Evolutionary conservation across 1,140 invertebrate species (phyloP).

Genomic region (Eueides isabella): DNA sequence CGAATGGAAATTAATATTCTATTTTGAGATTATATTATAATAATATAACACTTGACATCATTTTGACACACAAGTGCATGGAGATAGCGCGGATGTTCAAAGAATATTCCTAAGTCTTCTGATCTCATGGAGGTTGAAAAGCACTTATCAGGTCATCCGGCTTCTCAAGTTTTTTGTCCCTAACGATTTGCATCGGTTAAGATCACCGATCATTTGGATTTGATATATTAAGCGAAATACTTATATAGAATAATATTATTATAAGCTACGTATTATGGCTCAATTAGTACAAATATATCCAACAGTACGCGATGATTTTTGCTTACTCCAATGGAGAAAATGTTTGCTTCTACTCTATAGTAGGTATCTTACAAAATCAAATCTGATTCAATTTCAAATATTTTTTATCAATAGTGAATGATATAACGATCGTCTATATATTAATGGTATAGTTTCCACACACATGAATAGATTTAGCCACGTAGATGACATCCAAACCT

Average conservation of each 20-base stretch:
- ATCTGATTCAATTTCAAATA: no score
- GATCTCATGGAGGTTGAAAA: conserved; percentile 27
- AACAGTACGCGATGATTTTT: no score
- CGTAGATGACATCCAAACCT: conserved; percentile 55
- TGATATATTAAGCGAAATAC: background rate
- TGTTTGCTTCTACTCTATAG: no score
- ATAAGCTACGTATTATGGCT: no score
- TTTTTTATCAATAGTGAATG: background rate
- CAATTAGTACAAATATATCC: no score
- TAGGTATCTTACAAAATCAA: no score
- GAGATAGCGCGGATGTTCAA: conserved; percentile 36
- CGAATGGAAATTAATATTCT: conserved; percentile 1
- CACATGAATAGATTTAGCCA: conserved; percentile 52
- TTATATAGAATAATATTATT: background rate
- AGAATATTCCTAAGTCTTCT: conserved; percentile 32
- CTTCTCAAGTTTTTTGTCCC: conserved; percentile 27
- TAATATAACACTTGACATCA: conserved; percentile 31
- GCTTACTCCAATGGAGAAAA: no score
- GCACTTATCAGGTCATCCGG: conserved; percentile 27
- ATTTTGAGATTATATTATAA: conserved; percentile 21
- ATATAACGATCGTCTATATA: conserved; percentile 36
- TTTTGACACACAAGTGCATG: conserved; percentile 27
- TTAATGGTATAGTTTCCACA: conserved; percentile 26
- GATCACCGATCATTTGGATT: conserved; percentile 11
- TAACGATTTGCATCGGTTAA: conserved; percentile 19